A percentile compares a stretch with the other conserved stretches of the same genome.
Conservation (phyloP, 2,797 vertebrate genomes). For the Channa striata region DNA sequence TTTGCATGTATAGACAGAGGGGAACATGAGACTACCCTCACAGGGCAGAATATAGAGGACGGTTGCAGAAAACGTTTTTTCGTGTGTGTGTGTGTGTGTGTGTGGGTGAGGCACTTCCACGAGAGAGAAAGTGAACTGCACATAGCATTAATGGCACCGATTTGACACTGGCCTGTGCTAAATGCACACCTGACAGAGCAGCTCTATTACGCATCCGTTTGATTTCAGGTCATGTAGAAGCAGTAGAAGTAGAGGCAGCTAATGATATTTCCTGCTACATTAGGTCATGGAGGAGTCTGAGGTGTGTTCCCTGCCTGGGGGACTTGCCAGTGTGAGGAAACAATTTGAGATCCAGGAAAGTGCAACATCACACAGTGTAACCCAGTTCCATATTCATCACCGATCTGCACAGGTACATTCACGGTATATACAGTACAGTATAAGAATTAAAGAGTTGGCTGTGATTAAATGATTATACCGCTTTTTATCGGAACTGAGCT, state of each 20-base stretch:
- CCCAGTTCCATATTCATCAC: slow-evolving; percentile 88
- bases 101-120: not conserved
- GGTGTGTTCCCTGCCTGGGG: slow-evolving; percentile 90
- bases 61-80: slow-evolving; percentile 22
- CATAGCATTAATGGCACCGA: not conserved
- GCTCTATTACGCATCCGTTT: slow-evolving; percentile 60
- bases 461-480: slow-evolving; percentile 25
- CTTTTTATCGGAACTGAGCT: slow-evolving; percentile 39
- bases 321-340: slow-evolving; percentile 92
- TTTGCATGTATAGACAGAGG: slow-evolving; percentile 53
- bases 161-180: slow-evolving; percentile 19
- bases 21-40: slow-evolving; percentile 49
- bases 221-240: slow-evolving; percentile 66
- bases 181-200: slow-evolving; percentile 42
- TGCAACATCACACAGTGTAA: slow-evolving; percentile 84
- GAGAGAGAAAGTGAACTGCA: slow-evolving; percentile 12
- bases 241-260: slow-evolving; percentile 63
- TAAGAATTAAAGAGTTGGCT: slow-evolving; percentile 37
- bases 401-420: slow-evolving; percentile 88
- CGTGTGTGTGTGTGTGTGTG: not conserved
- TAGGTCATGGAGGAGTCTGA: slow-evolving; percentile 93
- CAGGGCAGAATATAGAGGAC: slow-evolving; percentile 26
- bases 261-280: slow-evolving; percentile 79
- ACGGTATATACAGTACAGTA: not conserved
- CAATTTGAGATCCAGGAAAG: slow-evolving; percentile 91